A percentile compares a stretch with the other conserved stretches of the same genome.
Conservation (phyloP, 2,888 invertebrate genomes). For the Apamea sordens region DNA sequence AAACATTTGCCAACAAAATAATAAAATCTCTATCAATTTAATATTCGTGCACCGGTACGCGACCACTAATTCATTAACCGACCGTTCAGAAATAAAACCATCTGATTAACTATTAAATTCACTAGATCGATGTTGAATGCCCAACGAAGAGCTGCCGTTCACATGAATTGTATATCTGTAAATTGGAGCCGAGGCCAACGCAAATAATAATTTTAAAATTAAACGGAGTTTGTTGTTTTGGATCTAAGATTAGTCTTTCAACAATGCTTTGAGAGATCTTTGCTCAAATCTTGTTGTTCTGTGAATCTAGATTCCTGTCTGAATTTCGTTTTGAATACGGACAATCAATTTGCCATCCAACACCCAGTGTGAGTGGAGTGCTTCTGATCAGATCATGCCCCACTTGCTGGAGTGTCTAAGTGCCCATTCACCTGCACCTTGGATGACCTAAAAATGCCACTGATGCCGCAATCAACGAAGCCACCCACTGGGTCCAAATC, state of each 20-base stretch:
- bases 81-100: slow-evolving; percentile 41
- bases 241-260: not conserved
- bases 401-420: too few relatives aligned
- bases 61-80: slow-evolving; percentile 28
- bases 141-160: slow-evolving; percentile 3
- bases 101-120: slow-evolving; percentile 40
- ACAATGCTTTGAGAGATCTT: not conserved
- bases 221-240: not conserved
- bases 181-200: slow-evolving; percentile 14
- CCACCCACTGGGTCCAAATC: too few relatives aligned
- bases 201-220: slow-evolving; percentile 31
- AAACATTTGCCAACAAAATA: slow-evolving; percentile 1
- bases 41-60: not conserved
- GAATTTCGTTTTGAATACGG: not conserved
- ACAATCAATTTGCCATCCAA: not conserved
- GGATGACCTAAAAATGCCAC: too few relatives aligned
- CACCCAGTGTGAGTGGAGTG: too few relatives aligned
- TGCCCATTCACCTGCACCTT: too few relatives aligned
- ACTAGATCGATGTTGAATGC: slow-evolving; percentile 40
- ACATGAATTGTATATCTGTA: slow-evolving; percentile 42
- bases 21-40: not conserved
- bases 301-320: not conserved
- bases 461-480: too few relatives aligned
- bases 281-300: not conserved
- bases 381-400: too few relatives aligned